phyloP scores from a whole-genome alignment of 2,113 vertebrate species.

The Balaeniceps rex region DNA sequence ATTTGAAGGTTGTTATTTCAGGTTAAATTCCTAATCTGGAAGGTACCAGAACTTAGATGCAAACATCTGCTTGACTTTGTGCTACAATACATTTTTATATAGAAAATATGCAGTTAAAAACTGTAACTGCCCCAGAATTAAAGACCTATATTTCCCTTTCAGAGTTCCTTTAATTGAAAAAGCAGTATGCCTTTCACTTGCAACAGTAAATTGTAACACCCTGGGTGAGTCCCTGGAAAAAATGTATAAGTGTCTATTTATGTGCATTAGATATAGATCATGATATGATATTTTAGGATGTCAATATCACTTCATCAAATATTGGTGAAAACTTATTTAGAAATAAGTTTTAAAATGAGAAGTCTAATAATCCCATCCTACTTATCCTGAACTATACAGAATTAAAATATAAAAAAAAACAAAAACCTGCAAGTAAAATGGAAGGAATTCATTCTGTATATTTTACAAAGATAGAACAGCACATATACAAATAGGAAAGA shows the following conservation, averaged over 20 bases:
- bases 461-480: background rate
- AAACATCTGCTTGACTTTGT: background rate
- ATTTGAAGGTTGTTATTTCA: background rate
- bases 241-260: background rate
- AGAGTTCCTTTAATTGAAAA: background rate
- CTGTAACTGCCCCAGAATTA: background rate
- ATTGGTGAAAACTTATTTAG: background rate
- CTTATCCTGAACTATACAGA: background rate
- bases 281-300: background rate
- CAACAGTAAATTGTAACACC: background rate
- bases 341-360: background rate
- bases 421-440: background rate
- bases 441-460: background rate
- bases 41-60: background rate
- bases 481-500: background rate
- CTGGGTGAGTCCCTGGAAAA: background rate
- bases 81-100: background rate
- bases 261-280: background rate
- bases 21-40: background rate
- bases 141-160: background rate
- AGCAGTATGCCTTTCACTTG: background rate
- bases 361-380: background rate
- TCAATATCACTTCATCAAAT: background rate
- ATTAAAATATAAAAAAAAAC: background rate
- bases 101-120: background rate